Base-by-base conservation (phyloP, 2,113 vertebrate species). In the Cynoglossus semilaevis region DNA sequence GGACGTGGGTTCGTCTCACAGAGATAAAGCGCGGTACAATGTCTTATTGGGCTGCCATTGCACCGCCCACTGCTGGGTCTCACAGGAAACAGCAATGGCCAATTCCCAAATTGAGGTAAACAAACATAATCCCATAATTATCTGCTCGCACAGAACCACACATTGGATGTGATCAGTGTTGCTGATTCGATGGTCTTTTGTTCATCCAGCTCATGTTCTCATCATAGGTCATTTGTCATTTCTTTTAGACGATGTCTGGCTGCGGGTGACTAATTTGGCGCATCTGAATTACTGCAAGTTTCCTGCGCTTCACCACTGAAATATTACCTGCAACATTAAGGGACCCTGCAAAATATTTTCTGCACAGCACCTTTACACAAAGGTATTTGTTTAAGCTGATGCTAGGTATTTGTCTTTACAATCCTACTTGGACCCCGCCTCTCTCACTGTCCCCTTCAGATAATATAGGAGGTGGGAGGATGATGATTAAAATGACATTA, bases 171-270 rank as follows among this genome's bases (percentile, higher is more conserved):
- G 75, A 79, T 70, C 53, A 51, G 63, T 67, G 73, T 49, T 55
- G 51, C 58, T 40, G 38, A 72, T 73, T 76, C 65, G 59, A 57
- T 80, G 77, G 79, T 87, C 73, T 86, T 71, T 87, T 82, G 62
- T 80, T 87, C 85, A 87, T 90, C 85, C 82, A 80, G 81, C 79
- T 82, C 84, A 85, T 81, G 71, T 59, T 64, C 54, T 77, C 79
- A 88, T 86, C 85, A 80, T 70, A 74, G 76, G 74, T 71, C 71
- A 82, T 86, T 86, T 88, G 83, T 84, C 77, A 86, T 81, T 54
- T 67, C 68, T 80, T 73, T 85, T 82, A 66, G 71, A 68, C 53
- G 13, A 53, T 34, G 52, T 62, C 63, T 72, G 35, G 65, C 15
- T 53, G 62, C 15, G 53, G 62, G 70, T 87, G 74, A 86, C 84